Conservation (phyloP, 1,140 invertebrate species). For the Megathymus violae region DNA sequence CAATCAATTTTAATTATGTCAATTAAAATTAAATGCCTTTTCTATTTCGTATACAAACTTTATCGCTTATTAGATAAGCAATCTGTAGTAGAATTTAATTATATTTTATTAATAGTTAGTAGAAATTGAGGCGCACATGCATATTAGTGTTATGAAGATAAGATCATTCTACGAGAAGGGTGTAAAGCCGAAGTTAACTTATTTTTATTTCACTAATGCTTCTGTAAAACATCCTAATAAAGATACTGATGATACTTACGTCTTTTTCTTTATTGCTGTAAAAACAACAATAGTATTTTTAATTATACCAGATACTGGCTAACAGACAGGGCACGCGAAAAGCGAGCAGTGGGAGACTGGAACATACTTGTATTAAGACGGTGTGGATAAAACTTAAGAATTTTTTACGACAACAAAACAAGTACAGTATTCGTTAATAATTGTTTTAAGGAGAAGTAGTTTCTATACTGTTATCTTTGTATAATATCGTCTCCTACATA, state of each 20-base stretch:
- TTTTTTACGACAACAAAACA: too few relatives aligned
- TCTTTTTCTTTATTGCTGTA: conserved; percentile 14
- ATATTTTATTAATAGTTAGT: conserved; percentile 1
- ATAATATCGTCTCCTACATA: too few relatives aligned
- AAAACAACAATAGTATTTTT: too few relatives aligned
- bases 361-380: too few relatives aligned
- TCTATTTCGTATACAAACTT: conserved; percentile 10
- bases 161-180: not conserved
- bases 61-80: conserved; percentile 33
- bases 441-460: too few relatives aligned
- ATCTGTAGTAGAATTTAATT: conserved; percentile 15
- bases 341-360: too few relatives aligned
- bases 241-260: not conserved
- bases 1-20: conserved; percentile 16
- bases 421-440: too few relatives aligned
- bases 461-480: too few relatives aligned
- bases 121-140: conserved; percentile 21
- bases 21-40: conserved; percentile 30
- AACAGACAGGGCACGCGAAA: too few relatives aligned
- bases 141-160: conserved; percentile 21
- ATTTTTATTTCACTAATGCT: conserved; percentile 9
- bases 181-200: conserved; percentile 11
- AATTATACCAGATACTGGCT: too few relatives aligned
- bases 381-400: too few relatives aligned
- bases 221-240: conserved; percentile 17